phyloP scores from a whole-genome alignment of 2,797 vertebrate genomes.

The Ataeniobius toweri region DNA sequence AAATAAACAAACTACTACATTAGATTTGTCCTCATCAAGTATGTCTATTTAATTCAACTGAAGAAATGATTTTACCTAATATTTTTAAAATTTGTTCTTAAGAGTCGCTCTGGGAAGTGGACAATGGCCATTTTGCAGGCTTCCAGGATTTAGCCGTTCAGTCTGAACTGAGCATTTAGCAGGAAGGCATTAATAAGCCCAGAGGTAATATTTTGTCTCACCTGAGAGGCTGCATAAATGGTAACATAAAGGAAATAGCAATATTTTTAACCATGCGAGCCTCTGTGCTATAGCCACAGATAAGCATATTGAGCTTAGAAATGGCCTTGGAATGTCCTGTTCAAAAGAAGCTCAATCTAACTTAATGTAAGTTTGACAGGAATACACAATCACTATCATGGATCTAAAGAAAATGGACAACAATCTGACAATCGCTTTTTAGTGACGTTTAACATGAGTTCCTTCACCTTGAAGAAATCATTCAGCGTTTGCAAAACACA shows the following conservation, averaged over 20 bases:
- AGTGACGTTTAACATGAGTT: constrained; percentile 25
- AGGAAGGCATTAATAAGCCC: constrained; percentile 4
- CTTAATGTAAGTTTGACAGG: constrained; percentile 30
- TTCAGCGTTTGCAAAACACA: constrained; percentile 22
- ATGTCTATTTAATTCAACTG: neutral
- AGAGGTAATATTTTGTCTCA: constrained; percentile 10
- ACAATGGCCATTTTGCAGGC: neutral
- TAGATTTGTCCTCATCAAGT: neutral
- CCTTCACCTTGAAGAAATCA: constrained; percentile 31
- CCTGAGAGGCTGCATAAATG: constrained; percentile 5
- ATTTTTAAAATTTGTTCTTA: neutral
- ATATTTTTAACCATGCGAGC: neutral
- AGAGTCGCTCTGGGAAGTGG: neutral
- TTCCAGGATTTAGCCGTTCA: neutral
- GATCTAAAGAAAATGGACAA: constrained; percentile 17
- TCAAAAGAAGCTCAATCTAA: constrained; percentile 31
- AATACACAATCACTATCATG: constrained; percentile 18
- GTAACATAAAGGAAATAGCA: neutral
- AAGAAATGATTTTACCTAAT: neutral
- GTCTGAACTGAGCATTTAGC: constrained; percentile 6
- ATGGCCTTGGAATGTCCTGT: constrained; percentile 11
- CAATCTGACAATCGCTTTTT: constrained; percentile 21
- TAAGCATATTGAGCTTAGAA: constrained; percentile 7
- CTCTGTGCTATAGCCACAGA: neutral
- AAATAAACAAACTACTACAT: neutral